Conservation (phyloP, 2,888 invertebrate genomes). For the Camponotus fellah region DNA sequence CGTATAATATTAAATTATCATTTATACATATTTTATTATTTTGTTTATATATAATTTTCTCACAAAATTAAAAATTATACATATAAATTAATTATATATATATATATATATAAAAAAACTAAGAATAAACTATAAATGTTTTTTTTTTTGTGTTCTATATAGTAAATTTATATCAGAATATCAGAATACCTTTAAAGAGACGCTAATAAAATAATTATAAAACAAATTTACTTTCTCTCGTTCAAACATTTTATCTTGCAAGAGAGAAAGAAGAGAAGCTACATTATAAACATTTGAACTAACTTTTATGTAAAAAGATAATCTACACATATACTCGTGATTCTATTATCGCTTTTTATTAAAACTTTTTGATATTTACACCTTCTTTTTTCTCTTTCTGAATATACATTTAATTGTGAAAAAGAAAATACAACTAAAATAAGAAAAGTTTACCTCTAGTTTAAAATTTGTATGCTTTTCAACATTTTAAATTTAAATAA, state of each 20-base stretch:
- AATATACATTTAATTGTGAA: background rate
- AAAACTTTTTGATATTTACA: too few species aligned
- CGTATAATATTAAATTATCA: background rate
- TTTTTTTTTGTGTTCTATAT: background rate
- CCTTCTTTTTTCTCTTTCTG: too few species aligned
- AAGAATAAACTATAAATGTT: background rate
- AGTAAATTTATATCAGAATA: background rate
- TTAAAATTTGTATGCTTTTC: background rate
- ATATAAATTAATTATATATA: background rate
- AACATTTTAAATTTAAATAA: constrained; percentile 50
- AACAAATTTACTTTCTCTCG: background rate
- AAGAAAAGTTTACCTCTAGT: background rate
- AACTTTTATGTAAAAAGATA: too few species aligned
- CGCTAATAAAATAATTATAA: background rate
- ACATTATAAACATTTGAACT: too few species aligned
- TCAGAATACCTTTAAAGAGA: background rate
- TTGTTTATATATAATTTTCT: background rate
- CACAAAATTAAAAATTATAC: background rate
- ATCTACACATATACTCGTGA: too few species aligned
- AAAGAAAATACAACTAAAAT: background rate
- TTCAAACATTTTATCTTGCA: background rate
- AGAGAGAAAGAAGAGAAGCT: background rate
- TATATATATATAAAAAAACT: background rate
- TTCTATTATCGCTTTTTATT: too few species aligned
- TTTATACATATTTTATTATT: background rate